Evolutionary conservation across 2,113 vertebrate genomes (phyloP), one percentile per base, ranked within the genome.

Genomic region (Sardina pilchardus): DNA sequence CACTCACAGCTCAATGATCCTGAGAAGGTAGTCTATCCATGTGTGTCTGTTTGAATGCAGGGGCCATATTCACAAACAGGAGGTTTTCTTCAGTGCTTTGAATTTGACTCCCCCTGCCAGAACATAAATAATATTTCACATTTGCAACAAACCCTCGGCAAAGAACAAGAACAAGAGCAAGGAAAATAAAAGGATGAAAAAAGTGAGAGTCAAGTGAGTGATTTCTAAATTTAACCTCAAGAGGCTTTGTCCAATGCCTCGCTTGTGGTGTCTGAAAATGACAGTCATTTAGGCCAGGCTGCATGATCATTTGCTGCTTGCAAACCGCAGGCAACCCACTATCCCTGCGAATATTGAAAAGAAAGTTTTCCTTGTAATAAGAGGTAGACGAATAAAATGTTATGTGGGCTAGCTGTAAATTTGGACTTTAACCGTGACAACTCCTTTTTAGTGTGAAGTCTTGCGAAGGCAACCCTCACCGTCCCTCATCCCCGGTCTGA

Each of bases 391-490:
- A 71, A 30, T 71, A 12, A 71, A 71, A 71, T 71, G 63, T 8
- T 2, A 71, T 71, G 63, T 16, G 26, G 63, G 63, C 8, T 8
- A 71, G 26, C 63, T 71, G 63, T 71, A 71, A 71, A 71, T 71
- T 78, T 36, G 34, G 14, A 78, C 71, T 78, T 78, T 36, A 78
- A 34, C 71, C 12, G 71, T 78, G 71, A 78, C 71, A 78, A 78
- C 14, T 78, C 34, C 12, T 36, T 71, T 78, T 39, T 36, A 75
- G 30, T 75, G 26, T 75, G 67, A 36, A 78, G 30, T 78, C 71
- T 78, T 67, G 30, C 4, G 71, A 78, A 34, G 26, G 71, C 71
- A 78, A 17, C 71, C 10, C 34, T 34, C 30, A 17, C 71, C 14
- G 14, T 6, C 34, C 30, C 34, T 78, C 71, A 78, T 78, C 71